Conservation (phyloP, 2,113 vertebrate species). For the Carollia perspicillata region DNA sequence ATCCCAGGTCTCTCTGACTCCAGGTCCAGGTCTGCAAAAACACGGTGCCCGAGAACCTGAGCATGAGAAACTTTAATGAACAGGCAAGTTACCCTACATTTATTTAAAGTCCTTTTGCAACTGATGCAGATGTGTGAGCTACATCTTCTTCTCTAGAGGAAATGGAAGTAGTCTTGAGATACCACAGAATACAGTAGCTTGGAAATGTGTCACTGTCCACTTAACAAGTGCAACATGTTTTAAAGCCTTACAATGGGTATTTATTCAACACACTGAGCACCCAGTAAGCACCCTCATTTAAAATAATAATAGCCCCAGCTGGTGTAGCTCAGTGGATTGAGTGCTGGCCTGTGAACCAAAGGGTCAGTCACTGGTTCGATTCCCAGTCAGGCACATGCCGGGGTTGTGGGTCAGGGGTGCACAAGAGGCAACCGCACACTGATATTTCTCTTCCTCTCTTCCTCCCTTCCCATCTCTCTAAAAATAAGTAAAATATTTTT, state of each 20-base stretch:
- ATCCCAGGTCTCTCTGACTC: neutral
- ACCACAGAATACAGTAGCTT: neutral
- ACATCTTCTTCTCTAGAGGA: neutral
- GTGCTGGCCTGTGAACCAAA: too few species aligned
- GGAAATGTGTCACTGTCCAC: neutral
- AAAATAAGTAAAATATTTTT: neutral
- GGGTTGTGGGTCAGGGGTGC: too few species aligned
- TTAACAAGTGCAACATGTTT: neutral
- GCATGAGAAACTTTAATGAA: neutral
- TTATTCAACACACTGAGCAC: neutral
- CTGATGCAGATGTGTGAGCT: neutral
- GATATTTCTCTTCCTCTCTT: too few species aligned
- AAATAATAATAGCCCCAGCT: neutral
- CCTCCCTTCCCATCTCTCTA: too few species aligned
- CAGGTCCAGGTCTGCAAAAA: neutral
- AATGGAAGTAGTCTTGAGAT: constrained; percentile 15
- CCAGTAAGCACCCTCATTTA: neutral
- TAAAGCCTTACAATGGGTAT: neutral
- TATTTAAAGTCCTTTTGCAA: neutral
- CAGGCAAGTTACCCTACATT: neutral
- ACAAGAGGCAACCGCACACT: too few species aligned
- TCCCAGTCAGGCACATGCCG: too few species aligned
- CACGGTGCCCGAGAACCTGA: neutral
- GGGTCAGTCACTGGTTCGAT: too few species aligned
- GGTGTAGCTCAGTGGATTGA: too few species aligned